Percentiles rank a stretch among this genome's conserved stretches.
Conservation (phyloP, 37 sponge, comb jelly and placozoan species). For the Bolinopsis microptera region DNA sequence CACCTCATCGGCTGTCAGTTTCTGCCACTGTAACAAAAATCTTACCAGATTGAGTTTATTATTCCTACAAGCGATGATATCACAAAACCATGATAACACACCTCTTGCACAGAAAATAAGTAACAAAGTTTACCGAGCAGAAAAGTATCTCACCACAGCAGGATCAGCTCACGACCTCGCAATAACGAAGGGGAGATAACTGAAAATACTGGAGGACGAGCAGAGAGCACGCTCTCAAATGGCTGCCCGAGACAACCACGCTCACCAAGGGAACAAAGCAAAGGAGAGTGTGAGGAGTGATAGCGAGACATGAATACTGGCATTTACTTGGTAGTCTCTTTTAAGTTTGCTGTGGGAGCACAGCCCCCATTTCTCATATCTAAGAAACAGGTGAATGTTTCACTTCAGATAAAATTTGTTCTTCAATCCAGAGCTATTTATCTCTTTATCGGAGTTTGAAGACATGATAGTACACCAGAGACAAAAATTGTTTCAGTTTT, state of each 20-base stretch:
- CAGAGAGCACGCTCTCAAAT: slow-evolving; percentile 39
- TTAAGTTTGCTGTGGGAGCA: too few species aligned
- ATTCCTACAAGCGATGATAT: too few species aligned
- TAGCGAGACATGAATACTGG: neutral
- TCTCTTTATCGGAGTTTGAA: too few species aligned
- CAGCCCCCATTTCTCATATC: too few species aligned
- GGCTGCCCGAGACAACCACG: slow-evolving; percentile 56
- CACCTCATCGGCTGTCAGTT: slow-evolving; percentile 85
- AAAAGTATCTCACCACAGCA: neutral
- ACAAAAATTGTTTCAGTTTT: too few species aligned
- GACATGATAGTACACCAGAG: too few species aligned
- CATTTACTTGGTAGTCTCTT: too few species aligned
- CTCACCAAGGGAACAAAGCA: slow-evolving; percentile 67
- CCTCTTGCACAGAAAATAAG: neutral
- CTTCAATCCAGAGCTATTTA: too few species aligned
- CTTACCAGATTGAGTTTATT: neutral
- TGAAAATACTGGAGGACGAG: slow-evolving; percentile 44
- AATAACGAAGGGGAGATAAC: neutral
- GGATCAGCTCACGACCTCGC: neutral
- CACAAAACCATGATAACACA: too few species aligned
- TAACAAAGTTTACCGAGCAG: too few species aligned
- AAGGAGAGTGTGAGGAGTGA: slow-evolving; percentile 32
- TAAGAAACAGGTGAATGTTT: too few species aligned
- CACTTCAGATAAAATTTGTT: too few species aligned
- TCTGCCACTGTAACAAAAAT: slow-evolving; percentile 82